A percentile compares a stretch with the other conserved stretches of the same genome.
These are phyloP conservation scores for Sebastes glaucus DNA, from an alignment of 2,797 vertebrate genomes.

Conservation along the genomic window DNA sequence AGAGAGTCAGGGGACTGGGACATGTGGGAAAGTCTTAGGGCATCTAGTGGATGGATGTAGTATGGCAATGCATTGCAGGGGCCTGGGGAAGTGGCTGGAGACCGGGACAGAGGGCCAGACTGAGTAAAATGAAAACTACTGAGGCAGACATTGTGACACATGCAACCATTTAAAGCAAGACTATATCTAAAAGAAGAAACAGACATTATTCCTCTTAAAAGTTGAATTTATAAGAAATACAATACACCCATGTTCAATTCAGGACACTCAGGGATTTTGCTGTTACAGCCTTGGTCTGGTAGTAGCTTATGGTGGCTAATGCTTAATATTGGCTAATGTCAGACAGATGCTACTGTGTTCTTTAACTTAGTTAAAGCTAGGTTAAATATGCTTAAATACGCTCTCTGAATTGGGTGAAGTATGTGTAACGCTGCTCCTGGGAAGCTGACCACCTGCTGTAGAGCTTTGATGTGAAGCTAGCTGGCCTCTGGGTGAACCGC, in stretches of 20 bases:
- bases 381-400: neutral
- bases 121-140: neutral
- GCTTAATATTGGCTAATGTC: neutral
- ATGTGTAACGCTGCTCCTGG: neutral
- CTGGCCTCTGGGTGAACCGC: neutral
- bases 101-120: no score
- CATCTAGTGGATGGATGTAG: neutral
- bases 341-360: neutral
- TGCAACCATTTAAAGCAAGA: neutral
- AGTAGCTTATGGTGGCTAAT: neutral
- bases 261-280: neutral
- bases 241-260: neutral
- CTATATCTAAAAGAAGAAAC: neutral
- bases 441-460: slow-evolving; percentile 52
- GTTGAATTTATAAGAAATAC: neutral
- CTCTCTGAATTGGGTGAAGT: neutral
- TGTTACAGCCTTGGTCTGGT: neutral
- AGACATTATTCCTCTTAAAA: neutral
- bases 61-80: no score
- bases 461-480: slow-evolving; percentile 19
- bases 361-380: neutral
- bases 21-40: neutral
- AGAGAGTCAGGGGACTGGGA: neutral
- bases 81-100: neutral
- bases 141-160: neutral